Evolutionary conservation across 2,113 vertebrate species (phyloP), one percentile per base, ranked within the genome.

Genomic region (Nipponia nippon): DNA sequence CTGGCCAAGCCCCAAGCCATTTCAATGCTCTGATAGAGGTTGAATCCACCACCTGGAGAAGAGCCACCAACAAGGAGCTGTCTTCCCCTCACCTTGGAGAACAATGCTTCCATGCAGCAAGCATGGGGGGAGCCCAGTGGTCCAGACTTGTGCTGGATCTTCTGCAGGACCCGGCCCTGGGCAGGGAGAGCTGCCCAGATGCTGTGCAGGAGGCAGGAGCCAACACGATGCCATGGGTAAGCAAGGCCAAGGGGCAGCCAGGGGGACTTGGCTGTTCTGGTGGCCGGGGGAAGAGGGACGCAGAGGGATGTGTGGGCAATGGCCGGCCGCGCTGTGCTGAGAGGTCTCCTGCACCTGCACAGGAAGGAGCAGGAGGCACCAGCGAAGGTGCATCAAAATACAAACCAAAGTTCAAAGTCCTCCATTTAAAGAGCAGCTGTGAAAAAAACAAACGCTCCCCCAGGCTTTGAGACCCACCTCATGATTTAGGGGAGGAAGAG

Each of bases 131-230:
- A 58, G 23, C 23, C 36, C 46, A 65, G n/a, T 1, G 0, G 7
- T 11, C 23, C 40, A 80, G 55, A 42, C 2, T 4, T 4, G 3
- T 0, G 0, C 55, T 29, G 46, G 16, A 7, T 55, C 17, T 46
- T 52, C 76, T n/a, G 7, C 50, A 49, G 58, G 19, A 27, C 42
- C 19, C 9, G 5, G n/a, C 30, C 27, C 38, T 1, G 2, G 50
- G 14, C 32, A 47, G 61, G 10, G 9, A 34, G 13, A 56, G 30
- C 11, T 1, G 0, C 34, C 47, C 44, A 79, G 71, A 27, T 2
- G 1, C 65, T 29, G 21, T 22, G 32, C 6, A 25, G 49, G 44
- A 85, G 30, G 69, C 15, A 40, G 2, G 13, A 72, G 56, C 9
- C 52, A 58, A 36, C 6, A 0, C 10, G 11, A 65, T 22, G 16